Evolutionary conservation across 2,888 invertebrate species (phyloP).

Genomic region (Desoria tigrina): DNA sequence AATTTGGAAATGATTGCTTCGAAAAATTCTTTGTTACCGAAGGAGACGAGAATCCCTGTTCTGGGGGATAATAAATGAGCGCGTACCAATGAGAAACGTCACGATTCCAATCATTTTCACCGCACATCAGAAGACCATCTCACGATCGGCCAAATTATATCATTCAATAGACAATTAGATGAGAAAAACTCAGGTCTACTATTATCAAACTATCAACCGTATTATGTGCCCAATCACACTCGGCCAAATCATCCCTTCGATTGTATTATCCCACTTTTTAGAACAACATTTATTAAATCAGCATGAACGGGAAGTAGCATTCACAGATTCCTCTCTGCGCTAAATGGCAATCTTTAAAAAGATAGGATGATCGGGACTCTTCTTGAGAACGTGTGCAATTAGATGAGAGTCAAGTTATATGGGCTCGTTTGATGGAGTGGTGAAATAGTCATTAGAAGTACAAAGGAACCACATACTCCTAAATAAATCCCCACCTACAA

Average conservation of each 20-base stretch:
- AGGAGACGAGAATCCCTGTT: slow-evolving; percentile 4
- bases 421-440: not conserved
- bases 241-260: not conserved
- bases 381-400: slow-evolving; percentile 18
- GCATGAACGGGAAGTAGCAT: not conserved
- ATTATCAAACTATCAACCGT: not conserved
- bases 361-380: not conserved
- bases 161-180: slow-evolving; percentile 53
- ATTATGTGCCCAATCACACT: no score
- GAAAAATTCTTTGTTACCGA: not conserved
- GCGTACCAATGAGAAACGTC: slow-evolving; percentile 51
- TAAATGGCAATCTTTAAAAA: not conserved
- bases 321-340: not conserved
- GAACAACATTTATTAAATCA: not conserved
- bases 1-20: not conserved
- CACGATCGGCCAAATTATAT: slow-evolving; percentile 51
- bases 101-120: slow-evolving; percentile 53
- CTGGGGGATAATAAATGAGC: slow-evolving; percentile 46
- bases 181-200: slow-evolving; percentile 12
- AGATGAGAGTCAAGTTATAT: slow-evolving; percentile 20
- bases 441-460: slow-evolving; percentile 11
- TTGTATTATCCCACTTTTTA: not conserved
- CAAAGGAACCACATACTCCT: slow-evolving; percentile 8
- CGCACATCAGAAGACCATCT: slow-evolving; percentile 46
- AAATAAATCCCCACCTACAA: not conserved